Evolutionary conservation across 2,113 vertebrate species (phyloP).

Genomic region (Elaphurus davidianus): DNA sequence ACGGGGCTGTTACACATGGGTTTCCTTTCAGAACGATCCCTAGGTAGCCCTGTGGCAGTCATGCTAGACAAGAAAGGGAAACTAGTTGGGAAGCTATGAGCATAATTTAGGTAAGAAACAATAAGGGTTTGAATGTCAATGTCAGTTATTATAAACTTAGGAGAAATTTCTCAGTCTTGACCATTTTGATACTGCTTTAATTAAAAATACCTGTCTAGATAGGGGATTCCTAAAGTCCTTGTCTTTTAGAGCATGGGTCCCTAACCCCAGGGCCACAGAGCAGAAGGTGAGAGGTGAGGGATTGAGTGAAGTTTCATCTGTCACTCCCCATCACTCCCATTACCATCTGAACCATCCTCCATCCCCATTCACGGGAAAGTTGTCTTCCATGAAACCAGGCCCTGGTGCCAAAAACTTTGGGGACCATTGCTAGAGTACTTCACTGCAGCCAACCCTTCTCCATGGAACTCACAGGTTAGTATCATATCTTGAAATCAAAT

Average conservation of each 20-base stretch:
- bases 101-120: background rate
- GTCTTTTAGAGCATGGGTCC: background rate
- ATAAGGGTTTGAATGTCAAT: background rate
- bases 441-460: background rate
- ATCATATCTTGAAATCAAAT: background rate
- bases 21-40: background rate
- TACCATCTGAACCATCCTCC: background rate
- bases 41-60: background rate
- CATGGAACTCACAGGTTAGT: background rate
- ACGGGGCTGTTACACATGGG: accelerated
- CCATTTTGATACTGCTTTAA: background rate
- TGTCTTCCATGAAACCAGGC: background rate
- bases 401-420: background rate
- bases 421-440: background rate
- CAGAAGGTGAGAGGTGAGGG: background rate
- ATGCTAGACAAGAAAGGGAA: background rate
- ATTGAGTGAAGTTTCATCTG: background rate
- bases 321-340: background rate
- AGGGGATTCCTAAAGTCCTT: background rate
- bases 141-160: background rate
- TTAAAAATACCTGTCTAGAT: background rate
- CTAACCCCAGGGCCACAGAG: background rate
- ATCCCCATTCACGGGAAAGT: background rate
- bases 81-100: background rate
- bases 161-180: background rate